Evolutionary conservation across 2,113 vertebrate species (phyloP).

Genomic region (Tenrec ecaudatus): DNA sequence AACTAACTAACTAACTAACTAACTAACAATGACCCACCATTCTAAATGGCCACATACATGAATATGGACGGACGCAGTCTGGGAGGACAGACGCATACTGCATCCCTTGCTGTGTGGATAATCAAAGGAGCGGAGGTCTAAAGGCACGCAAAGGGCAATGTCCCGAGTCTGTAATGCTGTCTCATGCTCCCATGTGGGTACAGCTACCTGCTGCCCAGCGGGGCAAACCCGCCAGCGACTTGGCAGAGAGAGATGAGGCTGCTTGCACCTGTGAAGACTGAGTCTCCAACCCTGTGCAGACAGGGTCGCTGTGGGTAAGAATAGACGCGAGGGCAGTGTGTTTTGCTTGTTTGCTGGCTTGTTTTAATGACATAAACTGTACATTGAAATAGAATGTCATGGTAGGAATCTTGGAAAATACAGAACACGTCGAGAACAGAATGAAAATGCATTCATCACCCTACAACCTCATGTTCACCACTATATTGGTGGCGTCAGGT

Average conservation of each 20-base stretch:
- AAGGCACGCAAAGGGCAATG: neutral
- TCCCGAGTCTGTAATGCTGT: neutral
- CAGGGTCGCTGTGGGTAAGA: neutral
- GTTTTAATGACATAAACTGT: neutral
- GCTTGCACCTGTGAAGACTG: too few relatives aligned
- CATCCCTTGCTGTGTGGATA: neutral
- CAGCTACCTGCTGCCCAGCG: neutral
- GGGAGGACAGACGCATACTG: neutral
- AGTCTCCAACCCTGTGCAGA: neutral
- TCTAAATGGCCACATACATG: neutral
- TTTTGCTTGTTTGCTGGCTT: too few relatives aligned
- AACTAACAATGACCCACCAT: neutral
- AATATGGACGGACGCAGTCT: slow-evolving; percentile 15
- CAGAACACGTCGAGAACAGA: neutral
- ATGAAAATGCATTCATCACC: neutral
- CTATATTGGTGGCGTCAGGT: too few relatives aligned
- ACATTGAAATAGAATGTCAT: slow-evolving; percentile 1
- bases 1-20: too few relatives aligned
- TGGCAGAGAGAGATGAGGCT: too few relatives aligned
- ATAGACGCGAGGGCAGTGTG: neutral
- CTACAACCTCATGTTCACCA: too few relatives aligned
- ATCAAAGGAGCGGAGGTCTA: slow-evolving; percentile 14
- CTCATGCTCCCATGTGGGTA: neutral
- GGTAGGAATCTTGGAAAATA: slow-evolving; percentile 25
- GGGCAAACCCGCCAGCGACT: neutral